These are phyloP conservation scores for Cinara cedri DNA, from an alignment of 2,888 invertebrate species.

Conservation along the genomic window DNA sequence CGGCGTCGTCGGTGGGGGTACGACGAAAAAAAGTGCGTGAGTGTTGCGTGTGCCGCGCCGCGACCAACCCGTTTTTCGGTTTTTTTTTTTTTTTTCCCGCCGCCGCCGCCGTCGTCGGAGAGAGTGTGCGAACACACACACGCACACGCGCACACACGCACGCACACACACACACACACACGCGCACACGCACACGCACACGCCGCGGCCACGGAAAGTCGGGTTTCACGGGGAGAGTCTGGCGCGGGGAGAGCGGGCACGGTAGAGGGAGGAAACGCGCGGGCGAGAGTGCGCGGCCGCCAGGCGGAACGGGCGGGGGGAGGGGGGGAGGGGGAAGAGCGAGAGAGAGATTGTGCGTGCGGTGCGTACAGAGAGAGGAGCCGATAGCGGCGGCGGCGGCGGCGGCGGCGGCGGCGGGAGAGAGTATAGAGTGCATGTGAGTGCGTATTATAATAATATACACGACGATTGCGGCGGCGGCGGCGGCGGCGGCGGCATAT, in stretches of 20 bases:
- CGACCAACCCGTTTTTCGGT: constrained; percentile 50
- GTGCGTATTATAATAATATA: constrained; percentile 12
- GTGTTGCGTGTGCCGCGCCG: constrained; percentile 26
- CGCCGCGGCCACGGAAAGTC: background rate
- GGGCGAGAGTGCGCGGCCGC: background rate
- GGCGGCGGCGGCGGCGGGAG: background rate
- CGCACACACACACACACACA: too few species aligned
- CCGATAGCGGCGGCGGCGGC: background rate
- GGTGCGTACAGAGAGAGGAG: background rate
- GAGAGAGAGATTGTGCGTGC: constrained; percentile 12
- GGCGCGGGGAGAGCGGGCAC: constrained; percentile 8
- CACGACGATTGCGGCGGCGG: constrained; percentile 29
- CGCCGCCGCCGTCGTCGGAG: too few species aligned
- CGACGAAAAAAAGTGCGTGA: constrained; percentile 39
- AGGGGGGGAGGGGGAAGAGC: constrained; percentile 15
- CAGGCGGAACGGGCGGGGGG: background rate
- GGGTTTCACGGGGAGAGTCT: background rate
- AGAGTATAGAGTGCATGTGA: constrained; percentile 6
- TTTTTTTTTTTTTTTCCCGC: too few species aligned
- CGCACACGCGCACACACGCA: too few species aligned
- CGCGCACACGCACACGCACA: too few species aligned
- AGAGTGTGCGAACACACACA: constrained; percentile 7
- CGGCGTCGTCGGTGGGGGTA: background rate
- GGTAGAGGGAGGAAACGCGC: constrained; percentile 17
- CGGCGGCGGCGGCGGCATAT: constrained; percentile 19